phyloP scores from a whole-genome alignment of 2,113 vertebrate species.

The Bubo scandiacus region DNA sequence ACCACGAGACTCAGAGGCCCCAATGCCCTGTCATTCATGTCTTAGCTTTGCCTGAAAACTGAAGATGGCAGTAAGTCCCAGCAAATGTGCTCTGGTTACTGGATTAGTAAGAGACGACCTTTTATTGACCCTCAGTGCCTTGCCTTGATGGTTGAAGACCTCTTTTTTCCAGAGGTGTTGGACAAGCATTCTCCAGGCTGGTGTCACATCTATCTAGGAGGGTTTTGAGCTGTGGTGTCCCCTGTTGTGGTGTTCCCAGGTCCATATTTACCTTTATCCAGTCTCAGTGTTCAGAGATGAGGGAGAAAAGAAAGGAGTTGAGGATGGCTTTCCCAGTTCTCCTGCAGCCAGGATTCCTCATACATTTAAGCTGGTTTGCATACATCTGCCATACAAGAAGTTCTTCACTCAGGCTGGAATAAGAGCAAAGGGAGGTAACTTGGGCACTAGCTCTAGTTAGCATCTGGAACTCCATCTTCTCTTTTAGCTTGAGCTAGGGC shows the following conservation, averaged over 20 bases:
- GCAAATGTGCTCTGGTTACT: background rate
- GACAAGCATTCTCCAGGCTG: background rate
- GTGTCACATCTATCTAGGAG: background rate
- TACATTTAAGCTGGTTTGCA: background rate
- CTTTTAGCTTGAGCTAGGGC: background rate
- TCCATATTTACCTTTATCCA: background rate
- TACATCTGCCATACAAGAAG: background rate
- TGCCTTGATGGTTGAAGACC: background rate
- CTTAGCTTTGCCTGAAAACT: constrained; percentile 28
- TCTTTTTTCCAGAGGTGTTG: background rate
- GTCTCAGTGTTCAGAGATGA: background rate
- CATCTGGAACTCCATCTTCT: background rate
- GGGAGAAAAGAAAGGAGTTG: background rate
- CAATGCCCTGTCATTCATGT: background rate
- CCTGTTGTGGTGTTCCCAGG: background rate
- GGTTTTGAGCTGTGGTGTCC: background rate
- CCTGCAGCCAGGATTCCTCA: background rate
- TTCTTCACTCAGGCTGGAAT: background rate
- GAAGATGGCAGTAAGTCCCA: constrained; percentile 47
- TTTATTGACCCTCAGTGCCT: background rate
- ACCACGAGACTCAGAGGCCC: background rate
- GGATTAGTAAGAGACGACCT: background rate
- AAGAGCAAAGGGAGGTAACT: background rate
- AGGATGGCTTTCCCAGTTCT: background rate
- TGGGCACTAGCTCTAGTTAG: background rate